Evolutionary conservation across 2,113 vertebrate genomes (phyloP).

Genomic region (Narcine bancroftii): DNA sequence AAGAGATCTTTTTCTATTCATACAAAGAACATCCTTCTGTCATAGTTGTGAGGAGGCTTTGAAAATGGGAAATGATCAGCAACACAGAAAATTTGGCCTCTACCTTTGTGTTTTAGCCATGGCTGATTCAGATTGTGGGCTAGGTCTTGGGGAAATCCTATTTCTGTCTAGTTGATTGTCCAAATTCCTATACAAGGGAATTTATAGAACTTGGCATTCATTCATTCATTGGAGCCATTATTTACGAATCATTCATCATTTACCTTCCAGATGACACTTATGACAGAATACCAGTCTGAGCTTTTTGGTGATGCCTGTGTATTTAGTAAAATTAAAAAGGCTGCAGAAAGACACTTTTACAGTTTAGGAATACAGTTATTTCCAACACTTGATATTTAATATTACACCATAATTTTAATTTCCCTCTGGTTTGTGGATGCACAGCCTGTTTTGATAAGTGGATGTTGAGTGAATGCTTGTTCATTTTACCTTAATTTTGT

Average conservation of each 20-base stretch:
- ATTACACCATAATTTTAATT: neutral
- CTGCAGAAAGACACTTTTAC: neutral
- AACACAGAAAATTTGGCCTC: no score
- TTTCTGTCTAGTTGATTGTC: neutral
- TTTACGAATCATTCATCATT: neutral
- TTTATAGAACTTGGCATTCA: neutral
- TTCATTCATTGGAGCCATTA: neutral
- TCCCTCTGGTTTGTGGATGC: neutral
- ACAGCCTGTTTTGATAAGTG: neutral
- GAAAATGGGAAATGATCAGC: neutral
- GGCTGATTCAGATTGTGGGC: neutral
- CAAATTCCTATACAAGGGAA: neutral
- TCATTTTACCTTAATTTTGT: neutral
- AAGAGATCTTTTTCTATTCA: neutral
- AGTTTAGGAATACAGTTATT: neutral
- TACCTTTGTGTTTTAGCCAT: neutral
- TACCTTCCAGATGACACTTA: neutral
- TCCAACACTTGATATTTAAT: no score
- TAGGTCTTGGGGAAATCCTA: no score
- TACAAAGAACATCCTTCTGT: neutral
- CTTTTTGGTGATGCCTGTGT: neutral
- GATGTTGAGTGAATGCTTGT: neutral
- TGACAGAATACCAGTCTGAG: neutral
- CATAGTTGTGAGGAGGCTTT: neutral
- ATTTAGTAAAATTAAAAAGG: neutral